Base-by-base conservation (phyloP, 2,888 invertebrate species). In the Acheta domesticus region DNA sequence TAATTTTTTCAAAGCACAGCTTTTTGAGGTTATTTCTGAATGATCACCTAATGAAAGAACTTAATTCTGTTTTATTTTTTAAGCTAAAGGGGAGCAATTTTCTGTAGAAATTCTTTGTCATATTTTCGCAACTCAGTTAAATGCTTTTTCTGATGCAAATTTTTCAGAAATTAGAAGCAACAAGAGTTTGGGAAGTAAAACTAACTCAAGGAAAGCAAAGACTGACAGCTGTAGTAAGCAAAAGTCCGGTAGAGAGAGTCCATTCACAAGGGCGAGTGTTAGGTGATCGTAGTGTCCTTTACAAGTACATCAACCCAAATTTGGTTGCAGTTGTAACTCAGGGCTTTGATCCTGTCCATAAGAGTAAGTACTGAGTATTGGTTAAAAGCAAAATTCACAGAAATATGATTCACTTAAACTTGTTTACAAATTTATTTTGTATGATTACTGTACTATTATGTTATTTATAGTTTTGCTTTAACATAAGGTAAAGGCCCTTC, bases 231-330 rank as follows among this genome's bases (percentile, higher is more conserved):
- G 87, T 92, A 12, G 91, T 90, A 79, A 89, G 89, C 49, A 93
- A 94, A 85, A 91, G 91, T 84, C 87, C 90, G 12, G 88, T 89
- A 83, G 95, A 95, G 88, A 90, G 91, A 81, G 95, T 96, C 20
- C 98, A 98, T 87, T 97, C 98, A 0, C 96, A 97, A 86, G 99
- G 99, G 48, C 91, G 97, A 83, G 98, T 98, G 78, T 89, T 99
- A 83, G 94, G 94, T 62, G 99, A 99, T 89, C 91, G 99, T 82
- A 96, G 96, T 84, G 99, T 99, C 79, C 91, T 99, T 73, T 99
- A 99, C 89, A 99, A 99, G 88, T 99, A 99, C 87, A 91, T 96
- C 83, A 99, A 99, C 90, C 99, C 99, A 49, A 99, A 99, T 89
- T 89, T 99, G 83, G 92, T 98, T 82, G 95, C 96, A 19, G 90